Conservation (phyloP, 2,888 invertebrate genomes). For the Odontocerum albicorne region DNA sequence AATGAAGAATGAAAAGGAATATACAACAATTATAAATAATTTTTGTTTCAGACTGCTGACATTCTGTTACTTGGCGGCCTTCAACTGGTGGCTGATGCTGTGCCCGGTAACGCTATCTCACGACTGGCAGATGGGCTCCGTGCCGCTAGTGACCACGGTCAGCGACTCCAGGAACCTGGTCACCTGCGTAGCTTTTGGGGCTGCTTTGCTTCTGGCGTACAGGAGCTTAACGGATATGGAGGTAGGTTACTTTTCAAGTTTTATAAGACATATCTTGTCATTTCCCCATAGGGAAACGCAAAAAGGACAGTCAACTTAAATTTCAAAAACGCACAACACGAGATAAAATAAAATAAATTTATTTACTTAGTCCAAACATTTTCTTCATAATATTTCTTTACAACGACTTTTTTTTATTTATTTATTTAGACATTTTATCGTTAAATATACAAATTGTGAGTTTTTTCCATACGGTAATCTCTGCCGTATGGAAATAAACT, state of each 20-base stretch:
- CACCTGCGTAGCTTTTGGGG: constrained; percentile 67
- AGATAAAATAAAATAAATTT: too few species aligned
- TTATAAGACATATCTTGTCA: too few species aligned
- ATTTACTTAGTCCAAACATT: too few species aligned
- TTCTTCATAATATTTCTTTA: too few species aligned
- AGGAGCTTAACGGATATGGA: constrained; percentile 68
- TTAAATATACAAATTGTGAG: too few species aligned
- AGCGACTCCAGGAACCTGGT: constrained; percentile 74
- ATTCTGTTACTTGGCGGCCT: constrained; percentile 78
- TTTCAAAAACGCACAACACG: too few species aligned
- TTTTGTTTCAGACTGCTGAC: constrained; percentile 69
- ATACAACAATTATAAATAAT: not conserved
- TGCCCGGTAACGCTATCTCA: constrained; percentile 78
- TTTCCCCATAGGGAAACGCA: too few species aligned
- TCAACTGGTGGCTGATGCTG: constrained; percentile 83
- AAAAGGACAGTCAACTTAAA: too few species aligned
- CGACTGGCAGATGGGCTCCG: constrained; percentile 90
- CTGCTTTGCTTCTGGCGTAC: constrained; percentile 62
- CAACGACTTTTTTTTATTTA: too few species aligned
- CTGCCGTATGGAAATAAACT: too few species aligned
- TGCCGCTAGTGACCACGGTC: constrained; percentile 72
- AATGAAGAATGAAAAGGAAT: not conserved
- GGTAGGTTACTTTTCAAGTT: constrained; percentile 50
- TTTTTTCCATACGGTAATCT: too few species aligned
- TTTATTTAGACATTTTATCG: too few species aligned